Conservation (phyloP, 2,113 vertebrate genomes). For the Myrmecophaga tridactyla region DNA sequence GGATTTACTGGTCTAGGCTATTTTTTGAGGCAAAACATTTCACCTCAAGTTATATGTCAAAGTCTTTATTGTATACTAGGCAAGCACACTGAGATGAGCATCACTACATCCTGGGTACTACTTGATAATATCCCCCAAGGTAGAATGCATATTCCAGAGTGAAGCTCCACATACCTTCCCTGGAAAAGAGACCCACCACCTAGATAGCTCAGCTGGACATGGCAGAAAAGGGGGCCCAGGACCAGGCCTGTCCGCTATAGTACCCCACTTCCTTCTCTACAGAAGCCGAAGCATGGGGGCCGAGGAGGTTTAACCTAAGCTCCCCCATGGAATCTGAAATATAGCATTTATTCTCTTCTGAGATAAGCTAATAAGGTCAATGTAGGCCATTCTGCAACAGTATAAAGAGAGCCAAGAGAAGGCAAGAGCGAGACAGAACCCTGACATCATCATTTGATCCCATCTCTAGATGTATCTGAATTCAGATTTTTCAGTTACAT, state of each 20-base stretch:
- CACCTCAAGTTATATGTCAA: not conserved
- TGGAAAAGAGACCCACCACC: not conserved
- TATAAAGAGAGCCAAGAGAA: not conserved
- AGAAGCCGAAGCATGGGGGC: not conserved
- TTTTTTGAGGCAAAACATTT: not conserved
- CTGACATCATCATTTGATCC: not conserved
- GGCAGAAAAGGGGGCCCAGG: not conserved
- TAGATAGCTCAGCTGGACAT: not conserved
- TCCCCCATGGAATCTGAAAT: not conserved
- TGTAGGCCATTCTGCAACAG: not conserved
- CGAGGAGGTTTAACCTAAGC: not conserved
- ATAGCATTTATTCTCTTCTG: not conserved
- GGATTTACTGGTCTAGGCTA: too few relatives aligned
- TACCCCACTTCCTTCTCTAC: not conserved
- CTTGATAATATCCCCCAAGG: not conserved
- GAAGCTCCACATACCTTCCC: not conserved
- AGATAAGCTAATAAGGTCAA: not conserved
- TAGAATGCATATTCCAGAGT: not conserved
- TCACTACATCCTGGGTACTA: not conserved
- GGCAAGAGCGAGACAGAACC: not conserved
- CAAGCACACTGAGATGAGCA: not conserved
- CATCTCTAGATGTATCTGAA: not conserved
- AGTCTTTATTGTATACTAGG: not conserved
- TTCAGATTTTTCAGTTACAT: not conserved
- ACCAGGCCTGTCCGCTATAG: not conserved